phyloP scores from a whole-genome alignment of 2,888 invertebrate species.

The Nycteola revayana region DNA sequence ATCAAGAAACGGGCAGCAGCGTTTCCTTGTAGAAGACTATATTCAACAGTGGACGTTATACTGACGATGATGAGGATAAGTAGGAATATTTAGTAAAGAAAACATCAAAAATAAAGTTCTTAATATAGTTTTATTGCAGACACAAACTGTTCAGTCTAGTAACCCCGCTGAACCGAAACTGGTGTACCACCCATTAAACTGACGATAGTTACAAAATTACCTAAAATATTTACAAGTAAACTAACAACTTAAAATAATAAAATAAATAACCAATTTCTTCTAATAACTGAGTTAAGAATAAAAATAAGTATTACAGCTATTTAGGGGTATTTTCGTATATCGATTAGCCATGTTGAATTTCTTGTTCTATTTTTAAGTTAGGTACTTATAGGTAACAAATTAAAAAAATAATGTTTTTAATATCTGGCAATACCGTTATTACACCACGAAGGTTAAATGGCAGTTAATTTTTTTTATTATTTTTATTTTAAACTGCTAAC shows the following conservation, averaged over 20 bases:
- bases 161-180: constrained; percentile 69
- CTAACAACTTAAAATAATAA: constrained; percentile 43
- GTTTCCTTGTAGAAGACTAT: too few relatives aligned
- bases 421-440: too few relatives aligned
- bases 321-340: constrained; percentile 18
- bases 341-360: too few relatives aligned
- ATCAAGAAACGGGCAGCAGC: too few relatives aligned
- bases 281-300: constrained; percentile 58
- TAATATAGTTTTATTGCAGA: constrained; percentile 78
- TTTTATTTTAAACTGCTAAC: too few relatives aligned
- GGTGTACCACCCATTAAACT: constrained; percentile 66
- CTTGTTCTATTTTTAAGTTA: too few relatives aligned
- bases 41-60: too few relatives aligned
- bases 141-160: constrained; percentile 73
- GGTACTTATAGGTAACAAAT: too few relatives aligned
- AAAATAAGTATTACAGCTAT: constrained; percentile 42
- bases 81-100: constrained; percentile 2
- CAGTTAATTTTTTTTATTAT: too few relatives aligned
- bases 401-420: too few relatives aligned
- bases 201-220: constrained; percentile 55
- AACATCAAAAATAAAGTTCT: constrained; percentile 42
- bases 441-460: too few relatives aligned
- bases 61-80: too few relatives aligned
- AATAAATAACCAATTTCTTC: constrained; percentile 76
- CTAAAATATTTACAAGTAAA: constrained; percentile 64